Conservation (phyloP, 64 coral and sea anemone genomes). For the Cladopsammia gracilis region DNA sequence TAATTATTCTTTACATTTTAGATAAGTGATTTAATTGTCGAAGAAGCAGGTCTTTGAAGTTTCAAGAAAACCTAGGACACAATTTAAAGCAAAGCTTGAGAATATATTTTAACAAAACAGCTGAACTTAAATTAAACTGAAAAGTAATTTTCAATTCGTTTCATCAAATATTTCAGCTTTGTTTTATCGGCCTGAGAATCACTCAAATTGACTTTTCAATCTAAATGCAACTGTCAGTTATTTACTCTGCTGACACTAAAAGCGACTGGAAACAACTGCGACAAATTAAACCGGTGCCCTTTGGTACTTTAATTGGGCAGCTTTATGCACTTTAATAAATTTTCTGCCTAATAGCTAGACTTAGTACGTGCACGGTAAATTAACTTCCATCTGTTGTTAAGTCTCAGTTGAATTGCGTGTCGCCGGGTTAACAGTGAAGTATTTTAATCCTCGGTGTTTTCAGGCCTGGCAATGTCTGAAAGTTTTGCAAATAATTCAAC, state of each 20-base stretch:
- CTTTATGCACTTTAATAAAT: neutral
- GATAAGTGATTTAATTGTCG: no score
- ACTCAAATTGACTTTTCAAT: neutral
- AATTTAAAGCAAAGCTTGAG: no score
- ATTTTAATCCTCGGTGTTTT: neutral
- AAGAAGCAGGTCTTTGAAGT: no score
- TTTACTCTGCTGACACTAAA: neutral
- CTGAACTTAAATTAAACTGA: no score
- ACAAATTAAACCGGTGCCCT: neutral
- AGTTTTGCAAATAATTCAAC: neutral
- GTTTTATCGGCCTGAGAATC: no score
- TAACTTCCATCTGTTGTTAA: neutral
- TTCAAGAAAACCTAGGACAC: no score
- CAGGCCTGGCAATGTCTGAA: neutral
- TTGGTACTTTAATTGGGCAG: neutral
- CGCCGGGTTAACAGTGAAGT: neutral
- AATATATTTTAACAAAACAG: no score
- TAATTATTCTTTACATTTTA: no score
- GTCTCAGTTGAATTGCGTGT: neutral
- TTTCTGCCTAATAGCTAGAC: neutral
- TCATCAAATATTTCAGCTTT: no score
- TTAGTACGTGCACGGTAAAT: neutral
- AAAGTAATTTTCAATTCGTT: no score
- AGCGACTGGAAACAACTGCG: neutral
- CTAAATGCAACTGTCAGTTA: neutral